These are phyloP conservation scores for Euglossa dilemma DNA, from an alignment of 1,140 invertebrate genomes.

Conservation along the genomic window DNA sequence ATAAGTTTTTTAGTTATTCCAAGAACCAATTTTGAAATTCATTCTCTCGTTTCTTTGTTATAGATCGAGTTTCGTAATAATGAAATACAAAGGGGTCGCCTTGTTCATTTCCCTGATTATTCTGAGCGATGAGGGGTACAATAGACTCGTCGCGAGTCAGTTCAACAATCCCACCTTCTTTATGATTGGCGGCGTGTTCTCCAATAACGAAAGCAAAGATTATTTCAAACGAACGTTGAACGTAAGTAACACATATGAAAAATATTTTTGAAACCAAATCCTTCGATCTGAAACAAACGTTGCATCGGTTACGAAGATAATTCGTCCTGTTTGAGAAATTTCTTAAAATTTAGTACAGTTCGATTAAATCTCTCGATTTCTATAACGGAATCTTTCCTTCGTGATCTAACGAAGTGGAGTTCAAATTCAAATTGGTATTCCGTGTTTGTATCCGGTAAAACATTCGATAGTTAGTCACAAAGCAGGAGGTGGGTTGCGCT, in stretches of 20 bases:
- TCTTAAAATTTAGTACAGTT: background rate
- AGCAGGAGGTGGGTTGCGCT: no score
- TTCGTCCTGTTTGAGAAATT: background rate
- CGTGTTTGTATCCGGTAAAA: background rate
- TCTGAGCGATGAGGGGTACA: slow-evolving; percentile 36
- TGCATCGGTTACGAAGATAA: background rate
- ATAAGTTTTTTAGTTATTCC: background rate
- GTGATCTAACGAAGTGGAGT: background rate
- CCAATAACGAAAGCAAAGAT: slow-evolving; percentile 88
- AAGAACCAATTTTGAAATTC: background rate
- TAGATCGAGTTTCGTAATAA: slow-evolving; percentile 37
- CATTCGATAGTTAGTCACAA: no score
- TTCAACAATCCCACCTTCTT: slow-evolving; percentile 87
- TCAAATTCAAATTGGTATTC: background rate
- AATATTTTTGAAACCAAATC: background rate
- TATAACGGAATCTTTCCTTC: background rate
- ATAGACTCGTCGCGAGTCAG: slow-evolving; percentile 32
- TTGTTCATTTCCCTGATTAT: slow-evolving; percentile 56
- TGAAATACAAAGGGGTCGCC: slow-evolving; percentile 26
- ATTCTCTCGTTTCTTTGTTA: no score
- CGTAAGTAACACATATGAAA: slow-evolving; percentile 83
- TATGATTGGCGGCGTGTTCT: slow-evolving; percentile 95
- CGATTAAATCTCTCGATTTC: background rate
- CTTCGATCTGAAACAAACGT: background rate
- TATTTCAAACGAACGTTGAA: slow-evolving; percentile 91